Percentiles rank a stretch among this genome's conserved stretches.
Conservation (phyloP, 1,140 invertebrate genomes). For the Drosophila kikkawai region DNA sequence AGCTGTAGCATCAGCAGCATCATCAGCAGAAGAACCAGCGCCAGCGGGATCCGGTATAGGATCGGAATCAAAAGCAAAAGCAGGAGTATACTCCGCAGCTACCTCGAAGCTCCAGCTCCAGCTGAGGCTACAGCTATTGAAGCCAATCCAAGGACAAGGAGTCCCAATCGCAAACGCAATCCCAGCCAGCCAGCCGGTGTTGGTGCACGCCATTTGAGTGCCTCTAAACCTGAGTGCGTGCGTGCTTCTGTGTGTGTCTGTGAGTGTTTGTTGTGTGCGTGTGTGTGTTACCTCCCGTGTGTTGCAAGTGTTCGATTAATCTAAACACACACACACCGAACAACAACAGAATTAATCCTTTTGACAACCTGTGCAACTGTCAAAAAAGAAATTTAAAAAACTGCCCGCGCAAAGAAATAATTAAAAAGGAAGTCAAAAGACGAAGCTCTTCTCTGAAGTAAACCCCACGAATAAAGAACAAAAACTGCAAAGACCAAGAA, state of each 20-base stretch:
- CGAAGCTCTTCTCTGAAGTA: background rate
- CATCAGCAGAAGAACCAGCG: conserved; percentile 7
- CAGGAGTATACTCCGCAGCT: conserved; percentile 13
- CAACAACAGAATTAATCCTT: conserved; percentile 12
- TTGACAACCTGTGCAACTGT: conserved; percentile 48
- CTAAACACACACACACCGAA: conserved; percentile 1
- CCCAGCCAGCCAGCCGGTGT: conserved; percentile 26
- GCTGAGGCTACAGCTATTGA: conserved; percentile 24
- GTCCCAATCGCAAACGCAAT: conserved; percentile 6
- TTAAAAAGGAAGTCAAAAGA: background rate
- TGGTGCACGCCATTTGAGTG: conserved; percentile 42
- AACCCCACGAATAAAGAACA: background rate
- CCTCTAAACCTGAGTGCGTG: conserved; percentile 20
- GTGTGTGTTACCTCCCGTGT: conserved; percentile 16
- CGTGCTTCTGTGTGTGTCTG: conserved; percentile 14
- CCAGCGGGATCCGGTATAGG: background rate
- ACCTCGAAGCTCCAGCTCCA: conserved; percentile 24
- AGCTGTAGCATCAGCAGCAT: conserved; percentile 25
- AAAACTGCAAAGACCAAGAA: conserved; percentile 8
- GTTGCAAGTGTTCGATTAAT: conserved; percentile 38
- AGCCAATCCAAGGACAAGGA: conserved; percentile 11
- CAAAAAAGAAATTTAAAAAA: conserved; percentile 28
- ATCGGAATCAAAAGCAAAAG: background rate
- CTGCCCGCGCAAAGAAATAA: background rate
- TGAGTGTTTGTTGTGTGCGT: conserved; percentile 16